Evolutionary conservation across 2,797 vertebrate genomes (phyloP).

Genomic region (Gallirallus australis): DNA sequence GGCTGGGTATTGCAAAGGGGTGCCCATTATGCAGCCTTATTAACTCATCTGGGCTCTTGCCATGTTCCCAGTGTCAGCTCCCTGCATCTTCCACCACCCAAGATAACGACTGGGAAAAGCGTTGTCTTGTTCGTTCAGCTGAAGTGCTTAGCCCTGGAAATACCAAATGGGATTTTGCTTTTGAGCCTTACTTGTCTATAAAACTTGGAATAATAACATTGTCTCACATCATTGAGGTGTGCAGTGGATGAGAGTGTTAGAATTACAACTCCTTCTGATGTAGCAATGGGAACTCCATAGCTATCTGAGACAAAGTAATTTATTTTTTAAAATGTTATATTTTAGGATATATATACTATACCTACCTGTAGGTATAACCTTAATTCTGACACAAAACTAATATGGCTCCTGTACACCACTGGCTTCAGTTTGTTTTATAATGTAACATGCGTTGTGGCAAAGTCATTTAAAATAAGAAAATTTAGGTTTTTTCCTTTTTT

Average conservation of each 20-base stretch:
- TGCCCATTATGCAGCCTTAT: not conserved
- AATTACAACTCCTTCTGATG: not conserved
- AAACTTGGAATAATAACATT: not conserved
- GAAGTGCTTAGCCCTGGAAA: not conserved
- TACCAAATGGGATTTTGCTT: not conserved
- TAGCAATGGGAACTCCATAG: not conserved
- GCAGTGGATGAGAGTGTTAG: not conserved
- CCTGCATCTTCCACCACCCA: not conserved
- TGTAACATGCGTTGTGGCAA: fast-evolving
- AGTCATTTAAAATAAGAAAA: not conserved
- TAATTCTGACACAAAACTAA: not conserved
- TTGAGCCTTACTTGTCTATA: not conserved
- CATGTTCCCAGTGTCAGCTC: not conserved
- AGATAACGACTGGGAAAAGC: not conserved
- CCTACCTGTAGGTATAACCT: not conserved
- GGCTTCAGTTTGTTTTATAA: not conserved
- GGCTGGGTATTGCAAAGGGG: not conserved
- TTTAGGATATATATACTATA: no score
- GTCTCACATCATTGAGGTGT: fast-evolving
- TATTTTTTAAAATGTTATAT: no score
- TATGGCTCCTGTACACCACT: not conserved
- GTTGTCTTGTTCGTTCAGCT: not conserved
- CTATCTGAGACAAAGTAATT: not conserved
- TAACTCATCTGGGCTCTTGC: not conserved
- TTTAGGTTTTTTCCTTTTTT: not conserved